These are phyloP conservation scores for Aythya baeri DNA, from an alignment of 2,113 vertebrate genomes.

Conservation along the genomic window DNA sequence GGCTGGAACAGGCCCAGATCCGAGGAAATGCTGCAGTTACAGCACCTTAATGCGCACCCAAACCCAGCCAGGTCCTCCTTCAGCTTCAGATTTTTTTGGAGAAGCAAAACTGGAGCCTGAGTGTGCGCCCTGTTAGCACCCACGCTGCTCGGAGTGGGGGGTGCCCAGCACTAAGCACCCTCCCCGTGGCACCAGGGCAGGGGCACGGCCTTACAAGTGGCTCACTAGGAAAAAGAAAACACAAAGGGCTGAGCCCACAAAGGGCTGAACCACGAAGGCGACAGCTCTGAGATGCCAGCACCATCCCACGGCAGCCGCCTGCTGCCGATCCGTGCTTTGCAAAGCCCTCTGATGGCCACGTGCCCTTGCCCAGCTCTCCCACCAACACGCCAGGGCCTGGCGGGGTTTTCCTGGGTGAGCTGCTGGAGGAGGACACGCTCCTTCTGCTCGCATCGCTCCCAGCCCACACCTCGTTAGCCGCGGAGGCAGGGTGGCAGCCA, in stretches of 20 bases:
- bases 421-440: background rate
- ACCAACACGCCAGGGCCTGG: accelerated
- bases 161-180: too few relatives aligned
- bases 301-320: accelerated
- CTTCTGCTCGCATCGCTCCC: background rate
- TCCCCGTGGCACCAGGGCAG: too few relatives aligned
- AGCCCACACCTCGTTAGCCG: conserved; percentile 5
- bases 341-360: too few relatives aligned
- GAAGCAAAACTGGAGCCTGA: background rate
- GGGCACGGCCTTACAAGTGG: accelerated
- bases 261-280: background rate
- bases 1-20: conserved; percentile 19
- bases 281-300: background rate
- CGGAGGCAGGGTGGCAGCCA: background rate
- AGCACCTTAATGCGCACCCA: accelerated
- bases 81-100: background rate
- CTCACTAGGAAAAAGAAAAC: background rate
- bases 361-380: background rate
- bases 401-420: background rate
- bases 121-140: too few relatives aligned
- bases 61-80: background rate
- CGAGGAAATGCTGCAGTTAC: background rate
- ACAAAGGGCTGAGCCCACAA: background rate
- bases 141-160: too few relatives aligned
- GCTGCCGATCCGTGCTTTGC: background rate